These are phyloP conservation scores for Sabellastarte sp. DNA, from an alignment of 2,888 invertebrate species.

Conservation along the genomic window DNA sequence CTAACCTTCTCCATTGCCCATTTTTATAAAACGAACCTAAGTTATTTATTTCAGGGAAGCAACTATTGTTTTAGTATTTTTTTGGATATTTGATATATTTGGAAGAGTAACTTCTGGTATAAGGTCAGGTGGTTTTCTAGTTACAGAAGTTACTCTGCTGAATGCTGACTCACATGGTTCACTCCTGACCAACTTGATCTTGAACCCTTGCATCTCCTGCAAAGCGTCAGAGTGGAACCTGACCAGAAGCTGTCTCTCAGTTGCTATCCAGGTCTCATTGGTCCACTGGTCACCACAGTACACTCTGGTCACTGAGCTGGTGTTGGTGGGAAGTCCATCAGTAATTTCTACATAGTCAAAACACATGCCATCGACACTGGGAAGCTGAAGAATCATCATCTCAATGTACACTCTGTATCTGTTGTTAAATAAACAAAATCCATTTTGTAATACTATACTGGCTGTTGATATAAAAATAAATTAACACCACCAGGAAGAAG, in stretches of 20 bases:
- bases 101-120: no score
- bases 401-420: background rate
- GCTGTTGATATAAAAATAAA: no score
- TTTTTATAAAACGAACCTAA: no score
- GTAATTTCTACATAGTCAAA: constrained; percentile 14
- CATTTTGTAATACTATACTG: no score
- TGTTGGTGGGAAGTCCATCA: constrained; percentile 7
- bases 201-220: background rate
- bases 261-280: background rate
- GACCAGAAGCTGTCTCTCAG: constrained; percentile 6
- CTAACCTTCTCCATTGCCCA: no score
- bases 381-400: background rate
- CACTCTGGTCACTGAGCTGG: background rate
- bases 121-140: no score
- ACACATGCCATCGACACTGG: background rate
- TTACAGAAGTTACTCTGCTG: no score
- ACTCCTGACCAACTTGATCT: background rate
- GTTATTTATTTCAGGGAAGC: no score
- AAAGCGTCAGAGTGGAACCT: constrained; percentile 10
- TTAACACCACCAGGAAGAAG: no score
- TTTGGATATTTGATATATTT: no score
- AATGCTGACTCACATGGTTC: background rate
- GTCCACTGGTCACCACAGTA: constrained; percentile 10
- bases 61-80: no score
- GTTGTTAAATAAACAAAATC: no score